These are phyloP conservation scores for Colostygia pectinataria DNA, from an alignment of 2,888 invertebrate species.

Conservation along the genomic window DNA sequence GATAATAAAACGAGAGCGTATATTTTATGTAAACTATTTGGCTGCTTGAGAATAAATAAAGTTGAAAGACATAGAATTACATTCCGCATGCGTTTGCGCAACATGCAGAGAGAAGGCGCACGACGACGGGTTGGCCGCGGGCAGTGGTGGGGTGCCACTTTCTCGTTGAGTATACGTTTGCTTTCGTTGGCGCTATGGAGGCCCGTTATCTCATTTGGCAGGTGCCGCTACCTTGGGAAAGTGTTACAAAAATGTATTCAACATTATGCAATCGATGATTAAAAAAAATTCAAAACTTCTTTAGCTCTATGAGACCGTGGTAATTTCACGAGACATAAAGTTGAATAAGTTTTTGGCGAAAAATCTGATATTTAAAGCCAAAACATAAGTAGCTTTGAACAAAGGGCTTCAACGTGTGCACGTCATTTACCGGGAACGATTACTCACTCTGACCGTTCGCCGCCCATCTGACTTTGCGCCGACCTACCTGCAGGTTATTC, in stretches of 20 bases:
- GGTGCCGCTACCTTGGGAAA: conserved; percentile 76
- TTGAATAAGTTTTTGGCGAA: not conserved
- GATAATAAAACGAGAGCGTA: conserved; percentile 31
- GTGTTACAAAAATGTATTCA: conserved; percentile 70
- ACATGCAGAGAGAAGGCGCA: conserved; percentile 72
- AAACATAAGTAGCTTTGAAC: conserved; percentile 36
- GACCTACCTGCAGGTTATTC: conserved; percentile 76
- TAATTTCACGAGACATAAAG: not conserved
- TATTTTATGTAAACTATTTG: conserved; percentile 17
- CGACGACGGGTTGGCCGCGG: conserved; percentile 34
- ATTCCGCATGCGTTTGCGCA: conserved; percentile 73
- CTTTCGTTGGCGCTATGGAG: conserved; percentile 72
- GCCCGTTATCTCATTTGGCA: conserved; percentile 79
- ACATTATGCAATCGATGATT: conserved; percentile 62
- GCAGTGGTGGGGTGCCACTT: conserved; percentile 63
- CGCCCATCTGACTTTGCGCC: conserved; percentile 66
- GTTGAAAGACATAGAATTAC: conserved; percentile 49
- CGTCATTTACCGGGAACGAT: conserved; percentile 51
- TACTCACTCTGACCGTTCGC: conserved; percentile 60
- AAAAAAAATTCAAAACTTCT: conserved; percentile 24
- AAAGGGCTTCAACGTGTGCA: conserved; percentile 39
- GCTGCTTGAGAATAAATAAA: conserved; percentile 29
- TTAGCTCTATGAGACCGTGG: not conserved
- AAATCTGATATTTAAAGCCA: conserved; percentile 14
- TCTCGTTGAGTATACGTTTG: conserved; percentile 75